These are phyloP conservation scores for Abrostola tripartita DNA, from an alignment of 2,888 invertebrate genomes.

Conservation along the genomic window DNA sequence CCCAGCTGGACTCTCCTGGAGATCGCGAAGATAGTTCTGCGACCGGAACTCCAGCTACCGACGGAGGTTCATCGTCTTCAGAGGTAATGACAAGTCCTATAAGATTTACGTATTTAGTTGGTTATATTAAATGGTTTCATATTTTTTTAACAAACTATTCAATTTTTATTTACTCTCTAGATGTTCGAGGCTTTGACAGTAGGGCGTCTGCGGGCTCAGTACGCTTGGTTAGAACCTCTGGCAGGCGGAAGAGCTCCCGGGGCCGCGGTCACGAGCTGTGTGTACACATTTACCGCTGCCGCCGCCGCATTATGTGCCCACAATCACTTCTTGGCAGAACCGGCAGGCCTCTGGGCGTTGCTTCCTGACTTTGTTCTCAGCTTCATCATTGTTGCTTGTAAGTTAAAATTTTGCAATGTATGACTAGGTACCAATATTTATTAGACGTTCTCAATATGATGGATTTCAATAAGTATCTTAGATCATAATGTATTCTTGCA, in stretches of 20 bases:
- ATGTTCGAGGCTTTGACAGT: slow-evolving; percentile 90
- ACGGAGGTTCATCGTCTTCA: slow-evolving; percentile 88
- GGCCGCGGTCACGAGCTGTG: slow-evolving; percentile 91
- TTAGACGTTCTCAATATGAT: neutral
- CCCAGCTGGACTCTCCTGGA: slow-evolving; percentile 86
- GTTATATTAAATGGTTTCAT: no score
- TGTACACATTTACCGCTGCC: slow-evolving; percentile 90
- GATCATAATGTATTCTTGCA: no score
- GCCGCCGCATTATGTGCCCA: slow-evolving; percentile 92
- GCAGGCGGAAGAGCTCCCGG: slow-evolving; percentile 93
- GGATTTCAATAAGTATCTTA: neutral
- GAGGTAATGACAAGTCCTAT: slow-evolving; percentile 66
- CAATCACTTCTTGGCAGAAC: slow-evolving; percentile 89
- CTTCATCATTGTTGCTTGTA: slow-evolving; percentile 90
- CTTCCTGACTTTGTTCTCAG: slow-evolving; percentile 89
- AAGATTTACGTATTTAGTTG: no score
- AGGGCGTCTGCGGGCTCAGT: slow-evolving; percentile 92
- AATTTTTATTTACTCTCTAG: slow-evolving; percentile 67
- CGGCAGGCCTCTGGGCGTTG: slow-evolving; percentile 90
- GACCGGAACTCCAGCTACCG: slow-evolving; percentile 89
- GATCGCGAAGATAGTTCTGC: slow-evolving; percentile 90
- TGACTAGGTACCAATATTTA: neutral
- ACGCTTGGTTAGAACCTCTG: slow-evolving; percentile 92
- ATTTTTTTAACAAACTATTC: neutral
- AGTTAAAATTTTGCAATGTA: slow-evolving; percentile 65